These are phyloP conservation scores for Neotoxoptera formosana DNA, from an alignment of 1,140 invertebrate species.

Conservation along the genomic window DNA sequence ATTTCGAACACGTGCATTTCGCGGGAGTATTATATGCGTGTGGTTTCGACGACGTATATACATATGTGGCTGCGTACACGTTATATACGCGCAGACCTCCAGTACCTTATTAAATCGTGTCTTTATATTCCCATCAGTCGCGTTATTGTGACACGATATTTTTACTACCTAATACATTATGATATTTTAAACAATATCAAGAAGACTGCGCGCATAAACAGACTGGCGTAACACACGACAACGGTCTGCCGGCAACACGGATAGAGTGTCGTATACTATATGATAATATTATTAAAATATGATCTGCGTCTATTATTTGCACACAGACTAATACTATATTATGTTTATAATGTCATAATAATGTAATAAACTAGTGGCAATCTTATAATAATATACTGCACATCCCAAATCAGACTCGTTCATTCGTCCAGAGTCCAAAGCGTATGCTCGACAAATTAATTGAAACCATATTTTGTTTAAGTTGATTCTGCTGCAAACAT, in stretches of 20 bases:
- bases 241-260: not conserved
- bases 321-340: not conserved
- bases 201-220: not conserved
- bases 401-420: not conserved
- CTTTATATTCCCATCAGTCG: not conserved
- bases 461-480: not conserved
- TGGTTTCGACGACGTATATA: not conserved
- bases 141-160: not conserved
- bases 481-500: not conserved
- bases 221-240: no score
- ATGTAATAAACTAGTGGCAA: not conserved
- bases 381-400: not conserved
- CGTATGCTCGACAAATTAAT: not conserved
- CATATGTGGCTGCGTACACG: not conserved
- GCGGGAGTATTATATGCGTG: constrained; percentile 10
- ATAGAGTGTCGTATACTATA: not conserved
- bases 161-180: not conserved
- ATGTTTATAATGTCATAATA: not conserved
- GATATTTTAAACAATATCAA: not conserved
- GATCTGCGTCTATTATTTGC: not conserved
- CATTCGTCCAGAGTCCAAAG: not conserved
- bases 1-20: constrained; percentile 1
- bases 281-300: not conserved
- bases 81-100: not conserved
- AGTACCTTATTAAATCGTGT: not conserved